These are phyloP conservation scores for Drosophila multiciliata DNA, from an alignment of 2,888 invertebrate genomes.

Conservation along the genomic window DNA sequence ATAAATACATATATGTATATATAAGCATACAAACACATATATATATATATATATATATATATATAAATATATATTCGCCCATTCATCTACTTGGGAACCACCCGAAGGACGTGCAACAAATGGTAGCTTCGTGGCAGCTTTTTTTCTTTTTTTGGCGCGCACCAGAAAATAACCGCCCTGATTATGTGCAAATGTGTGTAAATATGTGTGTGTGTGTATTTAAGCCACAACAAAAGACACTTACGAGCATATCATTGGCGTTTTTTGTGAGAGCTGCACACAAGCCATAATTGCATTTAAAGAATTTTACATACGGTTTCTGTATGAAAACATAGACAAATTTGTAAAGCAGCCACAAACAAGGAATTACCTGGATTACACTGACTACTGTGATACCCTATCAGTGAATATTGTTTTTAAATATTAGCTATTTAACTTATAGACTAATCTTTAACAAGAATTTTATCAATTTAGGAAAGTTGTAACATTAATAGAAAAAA, in stretches of 20 bases:
- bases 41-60: not conserved
- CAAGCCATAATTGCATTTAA: slow-evolving; percentile 75
- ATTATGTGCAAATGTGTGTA: slow-evolving; percentile 6
- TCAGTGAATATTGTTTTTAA: not conserved
- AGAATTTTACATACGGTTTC: slow-evolving; percentile 50
- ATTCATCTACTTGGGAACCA: slow-evolving; percentile 49
- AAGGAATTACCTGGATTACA: not conserved
- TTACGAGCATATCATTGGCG: slow-evolving; percentile 75
- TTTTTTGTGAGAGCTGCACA: slow-evolving; percentile 55
- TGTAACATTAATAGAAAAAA: not conserved
- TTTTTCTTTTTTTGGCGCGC: slow-evolving; percentile 45
- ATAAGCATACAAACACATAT: not conserved
- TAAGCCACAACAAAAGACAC: slow-evolving; percentile 75
- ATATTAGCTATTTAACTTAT: not conserved
- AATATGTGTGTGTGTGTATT: slow-evolving; percentile 49
- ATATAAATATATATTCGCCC: slow-evolving; percentile 7
- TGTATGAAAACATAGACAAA: slow-evolving; percentile 24
- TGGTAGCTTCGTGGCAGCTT: slow-evolving; percentile 66
- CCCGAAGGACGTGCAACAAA: slow-evolving; percentile 66
- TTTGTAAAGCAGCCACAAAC: not conserved
- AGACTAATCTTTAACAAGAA: not conserved
- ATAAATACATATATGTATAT: slow-evolving; percentile 4
- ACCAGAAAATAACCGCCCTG: slow-evolving; percentile 38
- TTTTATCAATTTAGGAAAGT: not conserved
- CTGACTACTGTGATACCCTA: slow-evolving; percentile 22